Percentiles rank a stretch among this genome's conserved stretches.
phyloP scores from a whole-genome alignment of 2,888 invertebrate species.

The Aphodius granarius region DNA sequence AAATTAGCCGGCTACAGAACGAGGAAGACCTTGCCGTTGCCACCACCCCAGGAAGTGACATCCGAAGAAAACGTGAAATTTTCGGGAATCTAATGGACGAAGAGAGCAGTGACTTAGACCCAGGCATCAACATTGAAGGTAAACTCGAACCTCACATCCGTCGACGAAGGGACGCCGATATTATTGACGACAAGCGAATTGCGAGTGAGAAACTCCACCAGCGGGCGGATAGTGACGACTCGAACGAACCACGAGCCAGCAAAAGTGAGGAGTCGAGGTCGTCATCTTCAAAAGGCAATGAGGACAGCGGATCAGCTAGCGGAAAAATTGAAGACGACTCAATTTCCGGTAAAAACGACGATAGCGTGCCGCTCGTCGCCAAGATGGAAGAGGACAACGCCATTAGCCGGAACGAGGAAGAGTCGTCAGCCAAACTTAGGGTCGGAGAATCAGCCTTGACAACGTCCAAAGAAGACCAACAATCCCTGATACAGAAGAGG shows the following conservation, averaged over 20 bases:
- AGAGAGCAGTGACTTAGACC: slow-evolving; percentile 46
- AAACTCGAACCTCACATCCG: slow-evolving; percentile 42
- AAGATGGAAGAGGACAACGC: slow-evolving; percentile 2
- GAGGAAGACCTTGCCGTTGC: slow-evolving; percentile 19
- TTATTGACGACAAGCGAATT: background rate
- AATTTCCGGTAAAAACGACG: background rate
- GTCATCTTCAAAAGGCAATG: background rate
- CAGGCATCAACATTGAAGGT: slow-evolving; percentile 38
- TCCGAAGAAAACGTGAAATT: slow-evolving; percentile 22
- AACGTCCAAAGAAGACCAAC: slow-evolving; percentile 6
- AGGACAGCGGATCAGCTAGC: background rate
- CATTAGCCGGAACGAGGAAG: background rate
- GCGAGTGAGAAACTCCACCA: background rate
- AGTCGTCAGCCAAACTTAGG: background rate
- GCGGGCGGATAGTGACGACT: background rate
- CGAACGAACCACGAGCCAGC: background rate
- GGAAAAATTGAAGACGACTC: background rate
- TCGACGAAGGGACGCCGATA: slow-evolving; percentile 37
- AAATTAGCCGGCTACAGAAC: slow-evolving; percentile 41
- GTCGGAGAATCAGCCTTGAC: background rate
- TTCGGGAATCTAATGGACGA: slow-evolving; percentile 39
- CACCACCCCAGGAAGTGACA: slow-evolving; percentile 1
- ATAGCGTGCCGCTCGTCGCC: background rate
- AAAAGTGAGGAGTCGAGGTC: slow-evolving; percentile 8
- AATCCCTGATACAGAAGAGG: background rate